Conservation (phyloP, 53 echinoderm and acorn worm species). For the Apostichopus leukothele region DNA sequence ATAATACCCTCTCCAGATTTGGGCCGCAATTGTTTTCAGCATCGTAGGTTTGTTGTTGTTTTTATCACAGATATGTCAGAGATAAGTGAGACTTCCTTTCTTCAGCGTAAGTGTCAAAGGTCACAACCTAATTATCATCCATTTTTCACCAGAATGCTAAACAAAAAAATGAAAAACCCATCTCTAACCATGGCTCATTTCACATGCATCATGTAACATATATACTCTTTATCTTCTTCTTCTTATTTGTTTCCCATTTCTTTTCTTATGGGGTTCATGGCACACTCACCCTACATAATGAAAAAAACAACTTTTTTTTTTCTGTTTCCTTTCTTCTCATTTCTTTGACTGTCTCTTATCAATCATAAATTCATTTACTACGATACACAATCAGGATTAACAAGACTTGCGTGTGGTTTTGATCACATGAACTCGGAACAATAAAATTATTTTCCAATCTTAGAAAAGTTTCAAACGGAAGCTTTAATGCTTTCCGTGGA, state of each 20-base stretch:
- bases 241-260: background rate
- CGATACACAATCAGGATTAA: no score
- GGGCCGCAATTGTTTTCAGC: background rate
- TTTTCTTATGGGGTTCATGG: background rate
- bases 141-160: background rate
- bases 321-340: no score
- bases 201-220: conserved; percentile 2
- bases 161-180: background rate
- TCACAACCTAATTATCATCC: conserved; percentile 18
- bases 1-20: no score
- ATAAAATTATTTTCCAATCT: no score
- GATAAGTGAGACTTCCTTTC: conserved; percentile 28
- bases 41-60: conserved; percentile 16
- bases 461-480: no score
- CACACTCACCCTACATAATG: background rate
- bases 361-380: no score
- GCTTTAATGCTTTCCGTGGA: no score
- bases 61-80: conserved; percentile 25
- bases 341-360: no score
- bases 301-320: background rate
- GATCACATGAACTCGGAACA: no score
- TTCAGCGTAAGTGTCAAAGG: conserved; percentile 38
- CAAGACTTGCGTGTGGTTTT: no score
- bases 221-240: background rate
- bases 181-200: conserved; percentile 7